A percentile compares a stretch with the other conserved stretches of the same genome.
These are phyloP conservation scores for Lysandra coridon DNA, from an alignment of 2,888 invertebrate genomes.

Conservation along the genomic window DNA sequence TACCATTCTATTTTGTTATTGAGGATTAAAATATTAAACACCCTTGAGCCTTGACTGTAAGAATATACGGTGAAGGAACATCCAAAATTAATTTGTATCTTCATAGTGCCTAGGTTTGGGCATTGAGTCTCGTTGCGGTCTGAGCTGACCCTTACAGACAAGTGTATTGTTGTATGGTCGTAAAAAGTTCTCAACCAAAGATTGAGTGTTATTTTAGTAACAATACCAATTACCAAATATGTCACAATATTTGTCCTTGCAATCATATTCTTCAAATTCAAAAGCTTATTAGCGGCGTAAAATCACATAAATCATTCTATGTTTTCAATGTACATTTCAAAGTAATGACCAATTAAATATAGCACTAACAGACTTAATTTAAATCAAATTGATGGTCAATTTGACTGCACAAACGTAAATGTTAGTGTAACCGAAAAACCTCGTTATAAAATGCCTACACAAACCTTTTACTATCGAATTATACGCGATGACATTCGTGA, in stretches of 20 bases:
- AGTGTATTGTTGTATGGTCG: too few relatives aligned
- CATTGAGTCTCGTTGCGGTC: too few relatives aligned
- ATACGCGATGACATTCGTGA: not conserved
- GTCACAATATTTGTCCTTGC: too few relatives aligned
- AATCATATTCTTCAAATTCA: not conserved
- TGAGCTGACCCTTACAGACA: too few relatives aligned
- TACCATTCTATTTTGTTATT: not conserved
- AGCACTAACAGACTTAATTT: not conserved
- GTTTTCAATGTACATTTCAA: not conserved
- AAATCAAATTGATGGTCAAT: slow-evolving; percentile 5
- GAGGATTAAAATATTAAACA: not conserved
- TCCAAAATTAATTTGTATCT: too few relatives aligned
- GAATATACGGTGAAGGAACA: too few relatives aligned
- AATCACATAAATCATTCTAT: not conserved
- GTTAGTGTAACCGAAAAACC: slow-evolving; percentile 26
- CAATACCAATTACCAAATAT: too few relatives aligned
- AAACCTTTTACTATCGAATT: not conserved
- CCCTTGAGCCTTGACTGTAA: too few relatives aligned
- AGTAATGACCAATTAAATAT: not conserved
- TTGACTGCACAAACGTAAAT: slow-evolving; percentile 12
- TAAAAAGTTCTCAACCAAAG: too few relatives aligned
- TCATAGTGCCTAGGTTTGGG: too few relatives aligned
- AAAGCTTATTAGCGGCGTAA: not conserved
- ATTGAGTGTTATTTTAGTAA: too few relatives aligned
- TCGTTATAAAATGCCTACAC: slow-evolving; percentile 25